Conservation (phyloP, 2,888 invertebrate species). For the Cancer borealis region DNA sequence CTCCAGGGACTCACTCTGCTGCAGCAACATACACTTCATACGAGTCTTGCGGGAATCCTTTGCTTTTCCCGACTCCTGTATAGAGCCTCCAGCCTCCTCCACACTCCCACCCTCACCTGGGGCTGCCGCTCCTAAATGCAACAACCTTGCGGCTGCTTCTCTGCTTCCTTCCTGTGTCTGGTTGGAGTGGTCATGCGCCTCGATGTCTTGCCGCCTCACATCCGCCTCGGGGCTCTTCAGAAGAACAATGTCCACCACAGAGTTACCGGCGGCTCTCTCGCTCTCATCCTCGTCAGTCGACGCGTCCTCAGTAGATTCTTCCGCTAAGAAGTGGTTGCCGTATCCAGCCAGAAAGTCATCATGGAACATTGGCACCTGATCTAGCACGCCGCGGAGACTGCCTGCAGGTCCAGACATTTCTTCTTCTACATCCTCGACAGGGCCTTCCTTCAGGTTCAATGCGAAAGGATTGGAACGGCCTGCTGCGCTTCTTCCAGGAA, state of each 20-base stretch:
- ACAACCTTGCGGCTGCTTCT: not conserved
- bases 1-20: conserved; percentile 62
- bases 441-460: not conserved
- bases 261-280: not conserved
- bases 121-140: not conserved
- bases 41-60: not conserved
- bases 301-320: not conserved
- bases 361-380: conserved; percentile 30
- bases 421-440: not conserved
- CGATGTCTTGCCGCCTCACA: not conserved
- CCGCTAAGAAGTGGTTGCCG: not conserved
- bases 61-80: conserved; percentile 30
- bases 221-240: not conserved
- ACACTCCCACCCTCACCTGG: not conserved
- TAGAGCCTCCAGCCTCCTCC: not conserved
- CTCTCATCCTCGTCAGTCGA: not conserved
- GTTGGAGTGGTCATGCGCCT: not conserved
- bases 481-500: not conserved
- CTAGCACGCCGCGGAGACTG: not conserved
- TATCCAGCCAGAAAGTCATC: not conserved
- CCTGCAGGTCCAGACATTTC: not conserved
- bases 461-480: not conserved
- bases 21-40: conserved; percentile 66
- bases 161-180: not conserved
- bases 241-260: conserved; percentile 56